phyloP scores from a whole-genome alignment of 2,888 invertebrate species.

The Frankliniella fusca region DNA sequence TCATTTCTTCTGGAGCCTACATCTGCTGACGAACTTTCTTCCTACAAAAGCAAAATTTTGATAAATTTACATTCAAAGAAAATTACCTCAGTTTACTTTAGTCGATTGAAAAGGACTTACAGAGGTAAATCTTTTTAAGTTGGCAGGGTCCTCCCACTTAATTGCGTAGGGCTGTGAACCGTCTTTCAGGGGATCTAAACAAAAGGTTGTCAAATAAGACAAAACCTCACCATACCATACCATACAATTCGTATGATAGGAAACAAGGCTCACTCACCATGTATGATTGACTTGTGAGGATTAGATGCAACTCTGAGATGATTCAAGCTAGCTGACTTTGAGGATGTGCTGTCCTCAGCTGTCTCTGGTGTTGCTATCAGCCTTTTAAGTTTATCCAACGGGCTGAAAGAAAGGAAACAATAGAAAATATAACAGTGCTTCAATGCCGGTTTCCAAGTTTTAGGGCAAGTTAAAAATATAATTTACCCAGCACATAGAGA shows the following conservation, averaged over 20 bases:
- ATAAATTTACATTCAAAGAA: neutral
- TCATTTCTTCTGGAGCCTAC: neutral
- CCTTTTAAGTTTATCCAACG: constrained; percentile 30
- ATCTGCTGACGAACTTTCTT: neutral
- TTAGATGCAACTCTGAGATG: neutral
- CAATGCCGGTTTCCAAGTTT: neutral
- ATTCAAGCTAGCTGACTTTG: neutral
- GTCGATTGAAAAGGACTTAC: constrained; percentile 21
- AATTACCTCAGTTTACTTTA: neutral
- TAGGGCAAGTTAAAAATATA: neutral
- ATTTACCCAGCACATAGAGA: neutral
- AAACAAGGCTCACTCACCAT: neutral
- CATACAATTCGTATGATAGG: too few relatives aligned
- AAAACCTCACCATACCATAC: neutral
- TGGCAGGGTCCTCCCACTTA: constrained; percentile 37
- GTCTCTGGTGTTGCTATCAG: constrained; percentile 30
- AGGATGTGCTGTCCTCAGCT: neutral
- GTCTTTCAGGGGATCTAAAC: constrained; percentile 28
- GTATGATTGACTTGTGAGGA: neutral
- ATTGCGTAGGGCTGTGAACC: constrained; percentile 36
- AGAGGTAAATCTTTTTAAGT: constrained; percentile 32
- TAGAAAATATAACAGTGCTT: neutral
- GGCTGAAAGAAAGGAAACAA: neutral
- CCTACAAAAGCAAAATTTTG: constrained; percentile 33
- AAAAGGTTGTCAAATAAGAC: neutral